These are phyloP conservation scores for Lasioglossum malachurum DNA, from an alignment of 2,888 invertebrate genomes.

Conservation along the genomic window DNA sequence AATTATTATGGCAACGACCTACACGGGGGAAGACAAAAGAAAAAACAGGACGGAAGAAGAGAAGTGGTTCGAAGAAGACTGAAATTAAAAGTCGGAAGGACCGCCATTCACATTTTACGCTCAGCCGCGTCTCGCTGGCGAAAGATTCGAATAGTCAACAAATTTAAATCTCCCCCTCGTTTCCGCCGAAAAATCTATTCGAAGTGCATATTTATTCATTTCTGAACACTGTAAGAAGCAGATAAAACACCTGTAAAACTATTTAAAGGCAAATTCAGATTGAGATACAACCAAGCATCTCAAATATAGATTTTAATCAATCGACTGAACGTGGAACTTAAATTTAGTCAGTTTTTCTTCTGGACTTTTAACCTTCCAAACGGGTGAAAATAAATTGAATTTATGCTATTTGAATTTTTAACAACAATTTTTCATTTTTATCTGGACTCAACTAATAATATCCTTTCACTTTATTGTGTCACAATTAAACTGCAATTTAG, in stretches of 20 bases:
- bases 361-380: not conserved
- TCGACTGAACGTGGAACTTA: not conserved
- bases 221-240: not conserved
- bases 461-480: no score
- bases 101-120: constrained; percentile 37
- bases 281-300: not conserved
- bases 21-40: constrained; percentile 24
- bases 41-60: constrained; percentile 15
- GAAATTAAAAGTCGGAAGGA: constrained; percentile 52
- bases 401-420: no score
- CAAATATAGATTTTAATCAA: not conserved
- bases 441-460: no score
- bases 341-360: not conserved
- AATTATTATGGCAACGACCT: constrained; percentile 55
- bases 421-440: no score
- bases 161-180: constrained; percentile 10
- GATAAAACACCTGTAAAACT: not conserved
- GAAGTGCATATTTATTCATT: not conserved
- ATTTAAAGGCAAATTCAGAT: not conserved
- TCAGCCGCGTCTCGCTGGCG: constrained; percentile 18
- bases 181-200: not conserved
- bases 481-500: no score
- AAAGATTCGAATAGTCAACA: not conserved
- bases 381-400: not conserved
- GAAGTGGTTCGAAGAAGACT: constrained; percentile 34